Conservation (phyloP, 1,140 invertebrate species). For the Gonatopus flavifemur region DNA sequence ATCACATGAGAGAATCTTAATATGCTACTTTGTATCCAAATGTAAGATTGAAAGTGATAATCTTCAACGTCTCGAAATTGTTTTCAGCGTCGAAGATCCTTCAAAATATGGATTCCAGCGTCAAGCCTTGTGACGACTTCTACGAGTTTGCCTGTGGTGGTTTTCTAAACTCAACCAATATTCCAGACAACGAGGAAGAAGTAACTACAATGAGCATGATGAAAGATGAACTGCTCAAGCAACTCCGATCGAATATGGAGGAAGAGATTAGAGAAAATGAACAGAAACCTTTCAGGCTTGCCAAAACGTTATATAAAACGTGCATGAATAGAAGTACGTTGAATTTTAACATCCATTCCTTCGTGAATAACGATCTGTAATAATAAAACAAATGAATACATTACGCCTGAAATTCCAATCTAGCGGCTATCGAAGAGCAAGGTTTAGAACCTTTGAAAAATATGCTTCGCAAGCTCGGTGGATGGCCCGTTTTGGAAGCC, state of each 20-base stretch:
- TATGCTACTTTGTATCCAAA: no score
- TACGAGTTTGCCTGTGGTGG: slow-evolving; percentile 71
- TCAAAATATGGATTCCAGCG: slow-evolving; percentile 58
- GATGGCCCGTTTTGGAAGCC: slow-evolving; percentile 87
- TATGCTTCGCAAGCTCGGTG: slow-evolving; percentile 77
- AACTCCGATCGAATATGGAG: slow-evolving; percentile 74
- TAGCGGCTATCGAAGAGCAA: slow-evolving; percentile 71
- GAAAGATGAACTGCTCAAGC: slow-evolving; percentile 77
- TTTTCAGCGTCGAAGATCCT: slow-evolving; percentile 60
- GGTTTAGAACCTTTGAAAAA: slow-evolving; percentile 71
- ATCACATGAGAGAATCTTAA: no score
- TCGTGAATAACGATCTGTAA: no score
- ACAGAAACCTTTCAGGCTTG: slow-evolving; percentile 71
- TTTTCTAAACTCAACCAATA: slow-evolving; percentile 47
- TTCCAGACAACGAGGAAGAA: slow-evolving; percentile 69
- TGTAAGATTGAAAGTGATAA: no score
- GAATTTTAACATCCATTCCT: no score
- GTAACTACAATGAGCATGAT: slow-evolving; percentile 81
- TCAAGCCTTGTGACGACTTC: slow-evolving; percentile 80
- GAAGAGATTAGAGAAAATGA: slow-evolving; percentile 67
- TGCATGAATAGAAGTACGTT: slow-evolving; percentile 86
- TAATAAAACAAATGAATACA: no score
- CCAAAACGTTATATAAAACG: slow-evolving; percentile 77
- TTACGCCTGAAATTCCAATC: no score
- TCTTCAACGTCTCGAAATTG: no score